These are phyloP conservation scores for Tetranychus cinnabarinus DNA, from an alignment of 1,140 invertebrate species.

Conservation along the genomic window DNA sequence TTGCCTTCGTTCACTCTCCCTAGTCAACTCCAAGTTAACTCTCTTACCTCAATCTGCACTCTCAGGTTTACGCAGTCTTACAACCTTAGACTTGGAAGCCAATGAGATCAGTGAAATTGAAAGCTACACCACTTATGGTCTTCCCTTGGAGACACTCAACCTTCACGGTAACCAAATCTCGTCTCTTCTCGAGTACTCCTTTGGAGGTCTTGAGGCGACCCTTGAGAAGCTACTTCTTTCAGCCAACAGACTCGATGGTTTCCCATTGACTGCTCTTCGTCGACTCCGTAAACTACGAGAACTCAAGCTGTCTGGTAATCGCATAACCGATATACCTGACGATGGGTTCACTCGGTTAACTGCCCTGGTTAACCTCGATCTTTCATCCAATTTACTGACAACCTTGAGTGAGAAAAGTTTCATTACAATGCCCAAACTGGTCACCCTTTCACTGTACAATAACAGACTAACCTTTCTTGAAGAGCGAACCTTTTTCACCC, in stretches of 20 bases:
- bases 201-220: constrained; percentile 52
- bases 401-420: constrained; percentile 48
- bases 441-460: constrained; percentile 52
- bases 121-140: constrained; percentile 60
- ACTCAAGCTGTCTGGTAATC: constrained; percentile 56
- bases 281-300: constrained; percentile 43
- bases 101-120: constrained; percentile 57
- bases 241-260: constrained; percentile 54
- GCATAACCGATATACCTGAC: constrained; percentile 40
- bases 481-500: constrained; percentile 42
- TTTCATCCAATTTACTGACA: constrained; percentile 61
- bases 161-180: constrained; percentile 59
- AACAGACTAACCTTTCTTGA: constrained; percentile 54
- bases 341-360: constrained; percentile 42
- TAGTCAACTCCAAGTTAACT: constrained; percentile 50
- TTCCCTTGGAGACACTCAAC: constrained; percentile 53
- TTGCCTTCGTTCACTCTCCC: constrained; percentile 48
- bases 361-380: constrained; percentile 46
- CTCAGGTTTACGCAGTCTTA: constrained; percentile 39
- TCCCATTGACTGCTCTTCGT: constrained; percentile 50
- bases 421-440: constrained; percentile 44
- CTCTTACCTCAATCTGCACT: constrained; percentile 56
- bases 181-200: constrained; percentile 38
- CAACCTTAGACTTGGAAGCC: constrained; percentile 53
- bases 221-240: constrained; percentile 56